Percentiles rank a stretch among this genome's conserved stretches.
phyloP scores from a whole-genome alignment of 2,888 invertebrate species.

The Ecdyonurus torrentis region DNA sequence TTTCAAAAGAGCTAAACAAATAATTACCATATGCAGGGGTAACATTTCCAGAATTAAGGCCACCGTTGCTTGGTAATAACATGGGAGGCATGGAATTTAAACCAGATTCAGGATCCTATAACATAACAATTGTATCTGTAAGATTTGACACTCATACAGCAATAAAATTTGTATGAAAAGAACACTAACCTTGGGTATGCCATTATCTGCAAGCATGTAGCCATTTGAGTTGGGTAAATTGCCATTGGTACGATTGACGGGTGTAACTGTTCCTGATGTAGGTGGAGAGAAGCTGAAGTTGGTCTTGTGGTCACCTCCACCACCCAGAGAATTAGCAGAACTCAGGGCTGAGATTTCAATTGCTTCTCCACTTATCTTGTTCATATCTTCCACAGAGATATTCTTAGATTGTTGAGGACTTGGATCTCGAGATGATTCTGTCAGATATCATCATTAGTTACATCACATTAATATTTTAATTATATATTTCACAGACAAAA shows the following conservation, averaged over 20 bases:
- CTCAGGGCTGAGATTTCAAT: conserved; percentile 33
- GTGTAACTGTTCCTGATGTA: conserved; percentile 11
- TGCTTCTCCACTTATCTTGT: conserved; percentile 39
- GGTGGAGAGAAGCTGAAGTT: conserved; percentile 23
- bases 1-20: too few relatives aligned
- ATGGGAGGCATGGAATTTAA: too few relatives aligned
- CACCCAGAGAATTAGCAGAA: conserved; percentile 26
- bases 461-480: not conserved
- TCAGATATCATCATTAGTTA: conserved; percentile 13
- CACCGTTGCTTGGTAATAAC: not conserved
- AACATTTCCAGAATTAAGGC: conserved; percentile 7
- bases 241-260: conserved; percentile 14
- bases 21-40: conserved; percentile 9
- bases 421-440: conserved; percentile 38
- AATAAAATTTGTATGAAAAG: conserved; percentile 1
- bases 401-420: conserved; percentile 40
- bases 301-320: conserved; percentile 16
- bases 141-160: too few relatives aligned
- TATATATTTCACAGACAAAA: too few relatives aligned
- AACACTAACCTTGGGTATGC: conserved; percentile 6
- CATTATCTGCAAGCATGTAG: conserved; percentile 15
- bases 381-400: conserved; percentile 37
- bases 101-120: too few relatives aligned
- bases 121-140: too few relatives aligned
- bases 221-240: conserved; percentile 19